A percentile compares a stretch with the other conserved stretches of the same genome.
These are phyloP conservation scores for Sebastiscus tertius DNA, from an alignment of 2,797 vertebrate species.

Conservation along the genomic window DNA sequence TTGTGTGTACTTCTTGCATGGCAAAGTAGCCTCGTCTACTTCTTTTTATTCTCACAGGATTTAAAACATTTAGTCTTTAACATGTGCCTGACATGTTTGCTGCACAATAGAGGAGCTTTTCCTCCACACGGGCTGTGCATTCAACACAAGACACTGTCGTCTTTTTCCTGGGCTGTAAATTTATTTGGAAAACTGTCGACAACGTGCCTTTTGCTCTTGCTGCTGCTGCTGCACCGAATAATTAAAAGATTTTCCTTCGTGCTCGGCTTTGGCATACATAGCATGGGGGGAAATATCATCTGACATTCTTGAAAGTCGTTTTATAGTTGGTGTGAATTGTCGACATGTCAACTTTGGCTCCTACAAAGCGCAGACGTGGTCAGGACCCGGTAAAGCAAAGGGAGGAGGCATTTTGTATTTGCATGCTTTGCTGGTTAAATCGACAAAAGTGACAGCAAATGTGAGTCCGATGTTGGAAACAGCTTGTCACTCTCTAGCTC, in stretches of 20 bases:
- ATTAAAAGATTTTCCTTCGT: conserved; percentile 64
- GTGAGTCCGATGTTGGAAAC: conserved; percentile 35
- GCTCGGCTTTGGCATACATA: conserved; percentile 41
- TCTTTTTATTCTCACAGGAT: conserved; percentile 70
- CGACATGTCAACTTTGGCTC: conserved; percentile 84
- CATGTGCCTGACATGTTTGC: conserved; percentile 55
- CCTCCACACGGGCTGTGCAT: conserved; percentile 22
- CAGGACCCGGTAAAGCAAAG: conserved; percentile 73
- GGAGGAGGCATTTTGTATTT: conserved; percentile 81
- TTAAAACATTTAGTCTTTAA: conserved; percentile 53
- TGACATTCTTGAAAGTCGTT: conserved; percentile 74
- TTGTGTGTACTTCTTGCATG: conserved; percentile 79
- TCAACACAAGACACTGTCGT: conserved; percentile 58
- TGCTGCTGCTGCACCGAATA: conserved; percentile 40
- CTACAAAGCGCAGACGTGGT: conserved; percentile 79
- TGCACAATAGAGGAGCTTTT: conserved; percentile 22
- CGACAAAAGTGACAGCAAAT: conserved; percentile 73
- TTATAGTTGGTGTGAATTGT: conserved; percentile 76
- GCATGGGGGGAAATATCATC: conserved; percentile 42
- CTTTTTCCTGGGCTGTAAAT: conserved; percentile 64
- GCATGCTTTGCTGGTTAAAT: conserved; percentile 70
- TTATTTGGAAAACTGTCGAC: conserved; percentile 75
- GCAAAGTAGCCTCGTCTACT: conserved; percentile 79
- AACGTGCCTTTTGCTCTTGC: conserved; percentile 54
- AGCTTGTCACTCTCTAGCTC: conserved; percentile 8